Evolutionary conservation across 1,140 invertebrate genomes (phyloP).

Genomic region (Temnothorax longispinosus): DNA sequence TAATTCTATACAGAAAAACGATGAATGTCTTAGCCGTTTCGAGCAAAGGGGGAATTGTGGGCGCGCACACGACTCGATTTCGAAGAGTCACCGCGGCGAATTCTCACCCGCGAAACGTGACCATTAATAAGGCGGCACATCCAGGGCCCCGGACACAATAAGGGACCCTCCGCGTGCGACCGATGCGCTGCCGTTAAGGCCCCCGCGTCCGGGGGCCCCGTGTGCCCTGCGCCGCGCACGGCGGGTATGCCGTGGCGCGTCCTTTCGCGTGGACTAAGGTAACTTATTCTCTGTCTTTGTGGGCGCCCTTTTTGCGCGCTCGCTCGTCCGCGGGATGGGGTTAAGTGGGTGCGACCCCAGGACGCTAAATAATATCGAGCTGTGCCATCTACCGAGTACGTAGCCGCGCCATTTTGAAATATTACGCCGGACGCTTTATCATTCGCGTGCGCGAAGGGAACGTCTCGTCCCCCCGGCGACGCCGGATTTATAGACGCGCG

Average conservation of each 20-base stretch:
- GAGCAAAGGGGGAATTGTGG: not conserved
- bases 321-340: conserved; percentile 78
- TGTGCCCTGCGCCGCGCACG: conserved; percentile 66
- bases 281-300: conserved; percentile 84
- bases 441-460: conserved; percentile 67
- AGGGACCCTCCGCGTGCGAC: conserved; percentile 72
- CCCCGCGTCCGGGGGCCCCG: conserved; percentile 28
- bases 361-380: conserved; percentile 84
- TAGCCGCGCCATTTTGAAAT: conserved; percentile 81
- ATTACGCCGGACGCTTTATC: conserved; percentile 80
- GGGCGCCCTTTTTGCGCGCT: conserved; percentile 79
- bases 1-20: not conserved
- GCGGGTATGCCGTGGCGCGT: conserved; percentile 78
- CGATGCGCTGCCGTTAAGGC: conserved; percentile 59
- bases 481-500: conserved; percentile 50
- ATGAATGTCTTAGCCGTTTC: not conserved
- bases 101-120: conserved; percentile 61
- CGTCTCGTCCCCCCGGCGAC: conserved; percentile 25
- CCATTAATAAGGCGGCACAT: conserved; percentile 76
- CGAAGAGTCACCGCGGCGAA: conserved; percentile 34
- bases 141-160: conserved; percentile 72
- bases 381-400: conserved; percentile 81
- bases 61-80: conserved; percentile 22
- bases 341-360: conserved; percentile 84
- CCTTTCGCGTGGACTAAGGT: conserved; percentile 82